phyloP scores from a whole-genome alignment of 2,888 invertebrate species.

The Eilema caniola region DNA sequence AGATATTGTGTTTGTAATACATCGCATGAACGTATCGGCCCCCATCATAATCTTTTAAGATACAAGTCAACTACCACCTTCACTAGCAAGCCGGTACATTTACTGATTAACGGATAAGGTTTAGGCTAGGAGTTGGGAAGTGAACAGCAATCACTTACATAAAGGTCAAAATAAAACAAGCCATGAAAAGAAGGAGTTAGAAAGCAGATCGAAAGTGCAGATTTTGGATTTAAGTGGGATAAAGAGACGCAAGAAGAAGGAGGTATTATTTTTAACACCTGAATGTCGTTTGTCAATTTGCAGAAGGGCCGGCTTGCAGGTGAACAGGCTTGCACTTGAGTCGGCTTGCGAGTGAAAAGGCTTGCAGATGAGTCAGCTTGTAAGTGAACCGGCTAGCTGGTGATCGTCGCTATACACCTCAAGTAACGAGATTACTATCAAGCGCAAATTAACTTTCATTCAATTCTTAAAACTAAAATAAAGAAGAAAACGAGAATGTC shows the following conservation, averaged over 20 bases:
- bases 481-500: constrained; percentile 27
- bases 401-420: too few relatives aligned
- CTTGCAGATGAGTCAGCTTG: neutral
- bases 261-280: neutral
- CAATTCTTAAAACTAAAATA: constrained; percentile 20
- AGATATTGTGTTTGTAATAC: too few relatives aligned
- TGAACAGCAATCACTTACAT: too few relatives aligned
- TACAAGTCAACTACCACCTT: too few relatives aligned
- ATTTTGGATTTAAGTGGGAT: neutral
- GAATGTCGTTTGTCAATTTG: neutral
- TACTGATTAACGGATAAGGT: too few relatives aligned
- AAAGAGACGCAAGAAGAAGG: too few relatives aligned
- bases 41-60: too few relatives aligned
- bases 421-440: neutral
- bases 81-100: too few relatives aligned
- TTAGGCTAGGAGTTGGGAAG: too few relatives aligned
- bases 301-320: neutral
- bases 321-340: neutral
- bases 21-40: too few relatives aligned
- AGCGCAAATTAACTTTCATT: neutral
- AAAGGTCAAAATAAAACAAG: too few relatives aligned
- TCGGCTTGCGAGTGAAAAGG: neutral
- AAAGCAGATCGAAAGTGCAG: neutral
- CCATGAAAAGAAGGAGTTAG: too few relatives aligned
- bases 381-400: neutral